Evolutionary conservation across 1,140 invertebrate genomes (phyloP).

Genomic region (Leptinotarsa defecta): DNA sequence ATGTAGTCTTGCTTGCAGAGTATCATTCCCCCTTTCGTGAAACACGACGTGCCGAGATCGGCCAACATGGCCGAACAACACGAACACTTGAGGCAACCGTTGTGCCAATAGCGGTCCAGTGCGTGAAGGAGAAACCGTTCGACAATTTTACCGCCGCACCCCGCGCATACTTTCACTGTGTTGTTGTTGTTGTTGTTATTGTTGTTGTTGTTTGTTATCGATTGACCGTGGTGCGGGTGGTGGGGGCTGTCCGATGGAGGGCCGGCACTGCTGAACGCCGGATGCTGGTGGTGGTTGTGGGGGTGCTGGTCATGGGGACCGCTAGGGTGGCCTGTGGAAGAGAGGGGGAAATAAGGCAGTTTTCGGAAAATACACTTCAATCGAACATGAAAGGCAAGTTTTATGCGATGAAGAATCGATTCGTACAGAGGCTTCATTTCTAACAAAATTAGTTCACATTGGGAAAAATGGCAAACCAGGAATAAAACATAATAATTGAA

Average conservation of each 20-base stretch:
- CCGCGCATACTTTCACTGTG: slow-evolving; percentile 67
- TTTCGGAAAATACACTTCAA: no score
- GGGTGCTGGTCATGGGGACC: slow-evolving; percentile 48
- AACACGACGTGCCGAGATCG: slow-evolving; percentile 88
- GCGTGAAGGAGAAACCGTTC: slow-evolving; percentile 87
- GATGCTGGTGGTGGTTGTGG: slow-evolving; percentile 53
- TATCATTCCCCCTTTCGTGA: slow-evolving; percentile 89
- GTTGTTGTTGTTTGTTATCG: slow-evolving; percentile 62
- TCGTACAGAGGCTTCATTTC: no score
- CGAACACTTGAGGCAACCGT: slow-evolving; percentile 89
- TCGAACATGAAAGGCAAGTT: no score
- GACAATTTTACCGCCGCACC: slow-evolving; percentile 78
- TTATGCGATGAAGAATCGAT: no score
- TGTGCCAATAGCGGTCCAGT: slow-evolving; percentile 92
- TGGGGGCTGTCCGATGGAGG: slow-evolving; percentile 58
- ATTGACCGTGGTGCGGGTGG: slow-evolving; percentile 54
- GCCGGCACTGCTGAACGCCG: slow-evolving; percentile 48
- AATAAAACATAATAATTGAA: no score
- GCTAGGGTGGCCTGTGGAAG: slow-evolving; percentile 49
- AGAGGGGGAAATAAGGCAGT: neutral
- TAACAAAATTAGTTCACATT: no score
- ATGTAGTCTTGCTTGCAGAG: slow-evolving; percentile 92
- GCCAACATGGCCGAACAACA: slow-evolving; percentile 84
- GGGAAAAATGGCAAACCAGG: no score
- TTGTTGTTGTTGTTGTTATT: slow-evolving; percentile 64